Percentiles rank a stretch among this genome's conserved stretches.
These are phyloP conservation scores for Manduca sexta DNA, from an alignment of 1,140 invertebrate genomes.

Conservation along the genomic window DNA sequence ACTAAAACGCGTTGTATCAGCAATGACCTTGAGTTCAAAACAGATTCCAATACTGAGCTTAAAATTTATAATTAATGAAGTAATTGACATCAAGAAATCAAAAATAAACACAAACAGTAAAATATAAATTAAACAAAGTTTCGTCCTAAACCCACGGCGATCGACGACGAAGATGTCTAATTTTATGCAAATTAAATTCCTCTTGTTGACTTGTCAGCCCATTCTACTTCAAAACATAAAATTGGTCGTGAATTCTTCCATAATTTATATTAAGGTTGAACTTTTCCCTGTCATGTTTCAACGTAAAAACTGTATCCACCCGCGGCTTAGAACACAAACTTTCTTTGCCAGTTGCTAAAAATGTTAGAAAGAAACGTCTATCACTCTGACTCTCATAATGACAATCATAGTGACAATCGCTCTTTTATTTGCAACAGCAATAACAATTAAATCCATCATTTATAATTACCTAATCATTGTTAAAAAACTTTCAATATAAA, in stretches of 20 bases:
- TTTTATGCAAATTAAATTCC: constrained; percentile 14
- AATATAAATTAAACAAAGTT: background rate
- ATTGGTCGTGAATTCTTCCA: constrained; percentile 1
- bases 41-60: too few relatives aligned
- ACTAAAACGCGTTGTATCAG: too few relatives aligned
- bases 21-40: too few relatives aligned
- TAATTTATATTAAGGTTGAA: constrained; percentile 11
- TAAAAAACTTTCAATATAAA: too few relatives aligned
- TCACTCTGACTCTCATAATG: background rate
- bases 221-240: constrained; percentile 8
- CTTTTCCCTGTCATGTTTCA: constrained; percentile 5
- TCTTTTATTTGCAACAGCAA: too few relatives aligned
- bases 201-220: constrained; percentile 2
- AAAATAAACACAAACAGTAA: background rate
- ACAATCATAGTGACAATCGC: background rate
- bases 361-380: background rate
- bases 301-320: background rate
- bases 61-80: too few relatives aligned
- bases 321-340: too few relatives aligned
- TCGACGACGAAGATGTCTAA: constrained; percentile 9
- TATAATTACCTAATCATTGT: background rate
- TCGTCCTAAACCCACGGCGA: background rate
- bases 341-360: too few relatives aligned
- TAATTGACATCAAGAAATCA: background rate
- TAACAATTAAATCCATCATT: too few relatives aligned